phyloP scores from a whole-genome alignment of 2,113 vertebrate species.

The Leptosomus discolor region DNA sequence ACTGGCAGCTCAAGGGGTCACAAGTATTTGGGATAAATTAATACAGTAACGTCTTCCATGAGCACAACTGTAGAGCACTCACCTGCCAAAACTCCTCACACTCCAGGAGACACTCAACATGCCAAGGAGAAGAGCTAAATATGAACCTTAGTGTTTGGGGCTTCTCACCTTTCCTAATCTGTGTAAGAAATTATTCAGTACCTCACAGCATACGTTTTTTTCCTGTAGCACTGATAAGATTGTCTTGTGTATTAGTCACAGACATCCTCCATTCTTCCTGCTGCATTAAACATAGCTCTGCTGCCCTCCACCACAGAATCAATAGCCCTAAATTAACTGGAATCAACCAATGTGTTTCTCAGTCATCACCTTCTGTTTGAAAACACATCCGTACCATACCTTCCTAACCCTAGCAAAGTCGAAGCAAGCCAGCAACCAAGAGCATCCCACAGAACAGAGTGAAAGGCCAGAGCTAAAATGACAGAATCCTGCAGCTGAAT shows the following conservation, averaged over 20 bases:
- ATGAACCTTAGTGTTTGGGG: background rate
- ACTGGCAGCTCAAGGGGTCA: background rate
- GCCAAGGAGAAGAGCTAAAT: background rate
- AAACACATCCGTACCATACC: background rate
- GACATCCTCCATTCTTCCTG: background rate
- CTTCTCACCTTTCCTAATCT: background rate
- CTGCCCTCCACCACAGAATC: background rate
- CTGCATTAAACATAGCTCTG: background rate
- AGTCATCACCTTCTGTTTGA: background rate
- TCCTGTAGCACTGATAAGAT: background rate
- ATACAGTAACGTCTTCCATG: background rate
- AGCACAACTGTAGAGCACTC: background rate
- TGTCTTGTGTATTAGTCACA: background rate
- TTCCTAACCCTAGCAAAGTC: background rate
- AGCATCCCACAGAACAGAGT: background rate
- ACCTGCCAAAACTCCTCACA: background rate
- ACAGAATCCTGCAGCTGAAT: background rate
- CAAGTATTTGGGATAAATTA: background rate
- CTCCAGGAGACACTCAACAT: background rate
- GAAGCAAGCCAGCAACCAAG: background rate
- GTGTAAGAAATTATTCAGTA: background rate
- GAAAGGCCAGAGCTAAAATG: background rate
- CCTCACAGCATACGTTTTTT: background rate
- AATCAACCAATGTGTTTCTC: background rate
- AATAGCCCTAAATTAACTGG: background rate